phyloP scores from a whole-genome alignment of 2,797 vertebrate genomes.

The Pseudocheirus occidentalis region DNA sequence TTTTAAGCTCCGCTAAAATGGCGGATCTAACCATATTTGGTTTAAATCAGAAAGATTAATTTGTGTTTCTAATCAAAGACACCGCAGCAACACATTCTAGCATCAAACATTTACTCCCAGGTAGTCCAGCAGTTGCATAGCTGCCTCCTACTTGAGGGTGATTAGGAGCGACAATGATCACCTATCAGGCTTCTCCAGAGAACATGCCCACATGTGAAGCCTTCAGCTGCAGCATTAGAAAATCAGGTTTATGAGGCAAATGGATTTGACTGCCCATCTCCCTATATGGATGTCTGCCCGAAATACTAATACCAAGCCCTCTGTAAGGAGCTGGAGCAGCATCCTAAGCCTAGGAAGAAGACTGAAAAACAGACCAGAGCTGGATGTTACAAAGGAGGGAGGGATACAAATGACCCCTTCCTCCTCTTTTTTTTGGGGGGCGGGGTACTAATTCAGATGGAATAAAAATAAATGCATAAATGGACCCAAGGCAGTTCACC shows the following conservation, averaged over 20 bases:
- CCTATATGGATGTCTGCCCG: slow-evolving; percentile 67
- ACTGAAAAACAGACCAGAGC: slow-evolving; percentile 61
- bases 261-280: slow-evolving; percentile 77
- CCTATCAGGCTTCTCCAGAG: slow-evolving; percentile 59
- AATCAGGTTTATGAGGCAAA: slow-evolving; percentile 72
- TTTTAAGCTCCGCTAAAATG: background rate
- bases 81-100: slow-evolving; percentile 31
- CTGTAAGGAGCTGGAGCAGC: slow-evolving; percentile 70
- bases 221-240: slow-evolving; percentile 69
- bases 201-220: slow-evolving; percentile 74
- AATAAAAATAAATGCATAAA: slow-evolving; percentile 51
- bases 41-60: background rate
- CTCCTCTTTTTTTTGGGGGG: background rate
- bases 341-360: slow-evolving; percentile 60
- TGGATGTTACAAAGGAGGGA: slow-evolving; percentile 54
- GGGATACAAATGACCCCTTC: slow-evolving; percentile 52
- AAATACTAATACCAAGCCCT: slow-evolving; percentile 71
- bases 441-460: slow-evolving; percentile 55
- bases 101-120: slow-evolving; percentile 14
- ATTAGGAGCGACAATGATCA: slow-evolving; percentile 50
- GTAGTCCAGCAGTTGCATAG: slow-evolving; percentile 29
- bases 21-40: background rate
- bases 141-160: slow-evolving; percentile 63
- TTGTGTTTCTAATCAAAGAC: background rate
- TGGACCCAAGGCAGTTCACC: slow-evolving; percentile 19